Base-by-base conservation (phyloP, 2,797 vertebrate genomes). In the Cyprinella venusta region DNA sequence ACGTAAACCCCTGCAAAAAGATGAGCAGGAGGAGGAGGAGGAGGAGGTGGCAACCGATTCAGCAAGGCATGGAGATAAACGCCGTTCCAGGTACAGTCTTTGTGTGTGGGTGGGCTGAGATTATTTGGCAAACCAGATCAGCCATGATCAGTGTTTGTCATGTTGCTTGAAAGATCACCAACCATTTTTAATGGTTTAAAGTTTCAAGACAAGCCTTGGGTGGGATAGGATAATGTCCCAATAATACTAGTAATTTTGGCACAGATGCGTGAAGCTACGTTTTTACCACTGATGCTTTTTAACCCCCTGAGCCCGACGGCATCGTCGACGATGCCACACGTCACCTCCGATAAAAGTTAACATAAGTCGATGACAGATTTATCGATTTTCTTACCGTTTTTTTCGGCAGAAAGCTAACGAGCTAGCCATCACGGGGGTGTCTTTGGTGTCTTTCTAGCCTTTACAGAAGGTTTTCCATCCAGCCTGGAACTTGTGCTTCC, bases 1-100 rank as follows among this genome's bases (percentile, higher is more conserved):
- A 72, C 96, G 98, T 65, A 99, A 98, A 92, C 91, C 97, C 61
- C 89, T 88, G 1, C 95, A 95, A 90, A 97, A 96, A 88, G 97
- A 98, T 5, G 94, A 94, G 84, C 96, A 97, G 13, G 96, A 97
- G 71, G 94, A 94, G 0, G 84, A 91, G 13, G 94, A 93, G 67
- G 91, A 12, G 6, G 91, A 8, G 2, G 4, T 4, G 8, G 40
- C 70, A 16, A 4, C 95, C 88, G 94, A 96, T 84, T 4, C 89
- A 0, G 95, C 95, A 36, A 95, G 95, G 74, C 96, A 96, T 45
- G 90, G 89, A 33, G 97, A 98, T 67, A 95, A 96, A 15, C 95
- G 96, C 40, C 95, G 93, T 81, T 98, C 98, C 82, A 97, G 97
- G 98, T 99, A 91, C 65, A 24, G 40, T 33, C 5, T 3, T 78